Evolutionary conservation across 2,113 vertebrate species (phyloP), one percentile per base, ranked within the genome.

Genomic region (Tachysurus fulvidraco): DNA sequence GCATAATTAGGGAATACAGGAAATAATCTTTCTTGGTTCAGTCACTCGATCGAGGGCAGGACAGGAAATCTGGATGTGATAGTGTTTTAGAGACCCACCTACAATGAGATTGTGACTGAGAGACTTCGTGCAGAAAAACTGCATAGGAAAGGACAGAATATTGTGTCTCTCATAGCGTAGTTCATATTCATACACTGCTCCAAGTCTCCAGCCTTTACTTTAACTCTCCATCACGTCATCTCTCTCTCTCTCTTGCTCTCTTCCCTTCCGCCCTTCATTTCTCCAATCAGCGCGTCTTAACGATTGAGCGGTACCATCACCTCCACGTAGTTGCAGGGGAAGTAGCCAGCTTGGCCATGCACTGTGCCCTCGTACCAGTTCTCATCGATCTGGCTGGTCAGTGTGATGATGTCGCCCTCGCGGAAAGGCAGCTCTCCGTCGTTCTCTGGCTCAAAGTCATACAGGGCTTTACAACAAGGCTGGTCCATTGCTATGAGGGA

Each of bases 291-390:
- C 82, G 41, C 14, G 8, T 13, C n/a, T 93, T 94, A 99, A 92
- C 95, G 95, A 28, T 94, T 91, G 92, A 99, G 94, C 0, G 98
- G 96, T 87, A 99, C 97, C 78, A 98, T 74, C 92, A 99, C 96
- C 89, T 99, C 96, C 90, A 99, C 97, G 21, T 98, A 99, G 96
- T 97, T 99, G 94, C 96, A 96, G 0, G 98, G 98, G 92, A 99
- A 99, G 94, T 96, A 98, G 91, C 98, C 98, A 0, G 96, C 94
- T 86, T 94, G 96, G 91, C 97, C 97, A 0, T 89, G 94, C 89
- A 99, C 92, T 91, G 92, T 94, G 84, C 98, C 98, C 94, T 99
- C 97, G 23, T 95, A 97, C 98, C 98, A 99, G 96, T 99, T 99
- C 88, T 99, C 98, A 19, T 99, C 98, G 23, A 99, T 99, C 93